These are phyloP conservation scores for Ptychochromis oligacanthus DNA, from an alignment of 2,113 vertebrate genomes.

Conservation along the genomic window DNA sequence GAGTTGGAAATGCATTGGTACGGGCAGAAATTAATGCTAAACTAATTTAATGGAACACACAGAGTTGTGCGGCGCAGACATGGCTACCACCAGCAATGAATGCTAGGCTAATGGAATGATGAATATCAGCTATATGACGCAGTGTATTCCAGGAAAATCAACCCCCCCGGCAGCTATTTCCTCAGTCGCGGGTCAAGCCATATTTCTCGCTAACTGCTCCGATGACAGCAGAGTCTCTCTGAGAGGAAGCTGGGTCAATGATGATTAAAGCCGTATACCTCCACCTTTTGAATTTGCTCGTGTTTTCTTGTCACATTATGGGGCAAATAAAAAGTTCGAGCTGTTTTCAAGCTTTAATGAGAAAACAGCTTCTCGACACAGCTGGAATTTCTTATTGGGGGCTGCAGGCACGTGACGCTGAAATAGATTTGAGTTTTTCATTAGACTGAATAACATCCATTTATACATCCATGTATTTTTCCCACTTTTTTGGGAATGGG, in stretches of 20 bases:
- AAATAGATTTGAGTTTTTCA: not conserved
- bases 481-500: too few species aligned
- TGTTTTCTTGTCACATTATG: conserved; percentile 7
- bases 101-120: conserved; percentile 61
- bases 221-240: conserved; percentile 43
- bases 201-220: conserved; percentile 55
- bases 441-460: not conserved
- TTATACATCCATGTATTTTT: too few species aligned
- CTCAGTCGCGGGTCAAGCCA: conserved; percentile 25
- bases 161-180: conserved; percentile 48
- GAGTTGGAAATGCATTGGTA: not conserved
- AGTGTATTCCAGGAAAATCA: conserved; percentile 63
- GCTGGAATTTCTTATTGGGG: not conserved
- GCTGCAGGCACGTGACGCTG: not conserved
- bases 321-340: not conserved
- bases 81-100: conserved; percentile 25
- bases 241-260: conserved; percentile 55
- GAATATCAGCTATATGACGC: conserved; percentile 43
- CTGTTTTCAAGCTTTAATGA: not conserved
- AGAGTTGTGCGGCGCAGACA: conserved; percentile 4
- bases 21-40: conserved; percentile 6
- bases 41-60: conserved; percentile 39
- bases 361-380: not conserved
- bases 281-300: not conserved
- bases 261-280: conserved; percentile 37